Evolutionary conservation across 2,797 vertebrate species (phyloP), one percentile per base, ranked within the genome.

Genomic region (Xiphophorus birchmanni): DNA sequence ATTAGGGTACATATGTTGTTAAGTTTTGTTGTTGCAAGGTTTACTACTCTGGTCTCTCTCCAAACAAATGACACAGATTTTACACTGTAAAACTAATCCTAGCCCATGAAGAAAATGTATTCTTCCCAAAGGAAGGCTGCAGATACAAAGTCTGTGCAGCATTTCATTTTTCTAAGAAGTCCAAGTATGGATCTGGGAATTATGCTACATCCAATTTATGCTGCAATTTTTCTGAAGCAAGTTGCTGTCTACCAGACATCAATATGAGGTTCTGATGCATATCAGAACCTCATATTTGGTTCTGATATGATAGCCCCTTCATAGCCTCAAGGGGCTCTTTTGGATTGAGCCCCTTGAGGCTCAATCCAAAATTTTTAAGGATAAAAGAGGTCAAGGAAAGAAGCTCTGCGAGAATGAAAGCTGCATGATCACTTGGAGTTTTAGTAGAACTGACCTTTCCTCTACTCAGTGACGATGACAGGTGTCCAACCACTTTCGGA

Each of bases 401-500:
- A 82, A 82, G 79, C 82, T 75, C 77, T 76, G 71, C 75, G 45
- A 77, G 74, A 84, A 76, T 85, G 52, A 84, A 37, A 79, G 73
- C 48, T 48, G 60, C 42, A 23, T 76, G 84, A 40, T 73, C 23
- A 63, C 67, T 15, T 45, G 47, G 75, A 69, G n/a, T 74, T 48
- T 52, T 5, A 63, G 56, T 58, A 90, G 78, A 88, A 65, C 79
- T 79, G 83, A 37, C 29, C 78, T 86, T 92, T 90, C 84, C 87
- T 85, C 72, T 5, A 12, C 40, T 11, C 88, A 87, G 80, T 78
- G 87, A 91, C 83, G 77, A 47, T 65, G 50, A 72, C 42, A 7
- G 50, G 75, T 83, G 35, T 35, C 72, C 52, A 21, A 58, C 50
- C 83, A 89, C 84, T 89, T 93, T 82, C 89, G 84, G 83, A 81